These are phyloP conservation scores for Cephalophus harveyi DNA, from an alignment of 2,113 vertebrate species.

Conservation along the genomic window DNA sequence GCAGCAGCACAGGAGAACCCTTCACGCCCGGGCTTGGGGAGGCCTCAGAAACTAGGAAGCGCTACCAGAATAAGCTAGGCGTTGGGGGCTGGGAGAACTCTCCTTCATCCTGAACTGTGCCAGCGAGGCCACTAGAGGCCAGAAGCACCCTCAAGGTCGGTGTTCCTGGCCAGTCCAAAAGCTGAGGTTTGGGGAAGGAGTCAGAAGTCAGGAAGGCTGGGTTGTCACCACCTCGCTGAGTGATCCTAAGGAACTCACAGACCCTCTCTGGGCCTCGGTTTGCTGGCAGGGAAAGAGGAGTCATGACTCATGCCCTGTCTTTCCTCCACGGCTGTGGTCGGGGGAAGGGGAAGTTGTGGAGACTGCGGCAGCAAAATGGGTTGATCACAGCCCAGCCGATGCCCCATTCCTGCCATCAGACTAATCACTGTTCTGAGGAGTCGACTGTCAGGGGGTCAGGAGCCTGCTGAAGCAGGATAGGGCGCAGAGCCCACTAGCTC, in stretches of 20 bases:
- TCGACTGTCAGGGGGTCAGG: accelerated
- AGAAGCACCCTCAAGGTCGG: not conserved
- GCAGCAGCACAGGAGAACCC: not conserved
- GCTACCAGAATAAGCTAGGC: not conserved
- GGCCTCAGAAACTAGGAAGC: not conserved
- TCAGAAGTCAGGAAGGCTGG: not conserved
- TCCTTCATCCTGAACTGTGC: not conserved
- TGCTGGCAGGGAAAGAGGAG: not conserved
- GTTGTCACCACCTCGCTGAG: not conserved
- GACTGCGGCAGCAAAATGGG: not conserved
- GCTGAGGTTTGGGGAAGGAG: not conserved
- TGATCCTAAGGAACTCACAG: not conserved
- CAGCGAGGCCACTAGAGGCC: not conserved
- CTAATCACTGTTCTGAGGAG: not conserved
- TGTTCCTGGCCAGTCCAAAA: not conserved
- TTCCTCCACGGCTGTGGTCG: not conserved
- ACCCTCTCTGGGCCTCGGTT: not conserved
- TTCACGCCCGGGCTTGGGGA: not conserved
- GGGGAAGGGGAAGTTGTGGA: not conserved
- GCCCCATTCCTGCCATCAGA: not conserved
- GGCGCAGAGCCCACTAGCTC: not conserved
- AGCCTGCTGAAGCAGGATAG: not conserved
- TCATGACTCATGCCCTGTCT: not conserved
- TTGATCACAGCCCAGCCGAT: not conserved
- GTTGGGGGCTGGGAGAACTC: not conserved